Evolutionary conservation across 2,797 vertebrate genomes (phyloP).

Genomic region (Sebastes kiyomatsui): DNA sequence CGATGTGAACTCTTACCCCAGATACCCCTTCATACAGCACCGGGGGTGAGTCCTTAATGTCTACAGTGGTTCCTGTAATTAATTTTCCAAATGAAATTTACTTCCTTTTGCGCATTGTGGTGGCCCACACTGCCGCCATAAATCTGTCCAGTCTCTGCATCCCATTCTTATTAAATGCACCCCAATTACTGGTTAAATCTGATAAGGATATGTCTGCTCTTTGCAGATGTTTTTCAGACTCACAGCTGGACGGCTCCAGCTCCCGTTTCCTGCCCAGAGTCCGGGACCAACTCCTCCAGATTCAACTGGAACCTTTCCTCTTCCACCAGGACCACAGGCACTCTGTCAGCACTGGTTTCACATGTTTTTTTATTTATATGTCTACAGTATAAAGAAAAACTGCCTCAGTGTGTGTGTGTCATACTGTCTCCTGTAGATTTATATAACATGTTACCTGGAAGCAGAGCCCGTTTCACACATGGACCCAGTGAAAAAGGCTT

Average conservation of each 20-base stretch:
- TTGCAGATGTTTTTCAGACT: slow-evolving; percentile 68
- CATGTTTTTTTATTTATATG: neutral
- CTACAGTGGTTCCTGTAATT: slow-evolving; percentile 15
- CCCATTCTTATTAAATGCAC: slow-evolving; percentile 12
- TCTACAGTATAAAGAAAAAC: neutral
- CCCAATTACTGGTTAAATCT: slow-evolving; percentile 29
- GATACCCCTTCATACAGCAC: slow-evolving; percentile 61
- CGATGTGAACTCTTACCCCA: slow-evolving; percentile 34
- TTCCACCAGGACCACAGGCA: slow-evolving; percentile 46
- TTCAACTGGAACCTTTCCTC: slow-evolving; percentile 57
- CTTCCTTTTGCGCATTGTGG: slow-evolving; percentile 2
- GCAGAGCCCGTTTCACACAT: slow-evolving; percentile 18
- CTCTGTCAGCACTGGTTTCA: slow-evolving; percentile 5
- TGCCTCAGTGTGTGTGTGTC: neutral
- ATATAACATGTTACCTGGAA: slow-evolving; percentile 51
- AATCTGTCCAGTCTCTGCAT: slow-evolving; percentile 13
- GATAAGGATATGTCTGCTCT: slow-evolving; percentile 36
- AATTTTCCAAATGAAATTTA: slow-evolving; percentile 4
- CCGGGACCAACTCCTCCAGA: slow-evolving; percentile 40
- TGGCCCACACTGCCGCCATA: neutral
- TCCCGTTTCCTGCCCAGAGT: slow-evolving; percentile 62
- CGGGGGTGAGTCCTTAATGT: slow-evolving; percentile 45
- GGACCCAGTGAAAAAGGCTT: slow-evolving; percentile 34
- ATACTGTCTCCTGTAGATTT: slow-evolving; percentile 41
- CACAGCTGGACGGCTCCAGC: slow-evolving; percentile 49